Percentiles rank a stretch among this genome's conserved stretches.
Conservation (phyloP, 2,797 vertebrate genomes). For the Acanthopagrus latus region DNA sequence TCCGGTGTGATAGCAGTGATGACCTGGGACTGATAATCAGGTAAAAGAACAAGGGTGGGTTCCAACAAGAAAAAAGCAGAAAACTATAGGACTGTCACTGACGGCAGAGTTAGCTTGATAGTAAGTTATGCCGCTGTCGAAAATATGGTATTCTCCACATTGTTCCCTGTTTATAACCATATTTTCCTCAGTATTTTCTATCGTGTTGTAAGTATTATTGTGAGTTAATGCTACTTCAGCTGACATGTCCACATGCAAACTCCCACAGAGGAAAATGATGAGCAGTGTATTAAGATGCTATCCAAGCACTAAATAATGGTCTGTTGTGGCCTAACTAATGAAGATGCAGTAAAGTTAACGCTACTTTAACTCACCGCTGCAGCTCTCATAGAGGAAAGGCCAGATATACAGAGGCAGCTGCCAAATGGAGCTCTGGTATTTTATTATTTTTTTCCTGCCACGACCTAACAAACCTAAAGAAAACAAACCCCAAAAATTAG, state of each 20-base stretch:
- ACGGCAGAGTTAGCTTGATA: not conserved
- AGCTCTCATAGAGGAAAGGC: not conserved
- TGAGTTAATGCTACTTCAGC: not conserved
- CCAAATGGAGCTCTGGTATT: not conserved
- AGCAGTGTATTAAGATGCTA: not conserved
- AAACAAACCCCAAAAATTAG: too few relatives aligned
- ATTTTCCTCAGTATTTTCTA: not conserved
- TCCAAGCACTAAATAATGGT: too few relatives aligned
- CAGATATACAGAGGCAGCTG: not conserved
- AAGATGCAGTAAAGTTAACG: not conserved
- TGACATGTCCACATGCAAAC: not conserved
- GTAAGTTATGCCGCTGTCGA: not conserved
- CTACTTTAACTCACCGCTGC: not conserved
- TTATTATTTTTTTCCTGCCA: not conserved
- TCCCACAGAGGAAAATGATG: not conserved
- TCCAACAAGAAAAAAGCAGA: too few relatives aligned
- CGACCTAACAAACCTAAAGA: not conserved
- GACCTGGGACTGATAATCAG: too few relatives aligned
- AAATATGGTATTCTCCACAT: not conserved
- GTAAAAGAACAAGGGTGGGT: too few relatives aligned
- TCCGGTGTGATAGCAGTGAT: too few relatives aligned
- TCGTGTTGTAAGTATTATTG: not conserved
- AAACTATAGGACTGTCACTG: not conserved
- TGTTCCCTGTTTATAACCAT: not conserved
- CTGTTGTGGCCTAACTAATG: too few relatives aligned